Conservation (phyloP, 2,113 vertebrate species). For the Tetrao urogallus region DNA sequence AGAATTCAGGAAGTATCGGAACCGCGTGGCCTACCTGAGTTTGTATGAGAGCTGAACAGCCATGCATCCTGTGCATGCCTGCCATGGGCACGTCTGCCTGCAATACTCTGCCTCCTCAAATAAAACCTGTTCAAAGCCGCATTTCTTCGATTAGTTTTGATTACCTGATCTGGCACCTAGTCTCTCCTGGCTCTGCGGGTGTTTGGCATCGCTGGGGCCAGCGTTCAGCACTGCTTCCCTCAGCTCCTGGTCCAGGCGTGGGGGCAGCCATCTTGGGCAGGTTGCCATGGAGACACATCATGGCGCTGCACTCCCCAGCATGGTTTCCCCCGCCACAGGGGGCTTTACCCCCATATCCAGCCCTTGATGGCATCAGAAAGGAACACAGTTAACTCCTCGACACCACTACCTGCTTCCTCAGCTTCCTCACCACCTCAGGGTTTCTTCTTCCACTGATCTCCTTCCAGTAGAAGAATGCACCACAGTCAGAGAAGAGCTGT, state of each 20-base stretch:
- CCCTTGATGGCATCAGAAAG: neutral
- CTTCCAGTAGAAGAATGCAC: neutral
- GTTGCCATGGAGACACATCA: neutral
- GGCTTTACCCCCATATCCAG: neutral
- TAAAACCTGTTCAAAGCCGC: neutral
- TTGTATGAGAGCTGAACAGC: slow-evolving; percentile 61
- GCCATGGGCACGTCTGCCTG: fast-evolving
- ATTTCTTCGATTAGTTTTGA: neutral
- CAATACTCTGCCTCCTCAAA: neutral
- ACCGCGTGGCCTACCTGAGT: slow-evolving; percentile 79
- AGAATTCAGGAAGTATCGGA: slow-evolving; percentile 77
- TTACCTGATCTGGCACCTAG: fast-evolving
- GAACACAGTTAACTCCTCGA: neutral
- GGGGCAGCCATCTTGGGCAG: neutral
- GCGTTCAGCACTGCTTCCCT: neutral
- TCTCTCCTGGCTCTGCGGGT: neutral
- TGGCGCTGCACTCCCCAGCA: fast-evolving
- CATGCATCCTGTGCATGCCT: neutral
- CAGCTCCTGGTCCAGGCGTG: fast-evolving
- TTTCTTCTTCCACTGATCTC: neutral
- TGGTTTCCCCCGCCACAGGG: neutral
- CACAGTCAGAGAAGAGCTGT: neutral
- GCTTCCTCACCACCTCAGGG: neutral
- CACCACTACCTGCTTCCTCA: neutral
- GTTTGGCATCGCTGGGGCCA: fast-evolving